These are phyloP conservation scores for Pangasius macronema DNA, from an alignment of 2,797 vertebrate genomes.

Conservation along the genomic window DNA sequence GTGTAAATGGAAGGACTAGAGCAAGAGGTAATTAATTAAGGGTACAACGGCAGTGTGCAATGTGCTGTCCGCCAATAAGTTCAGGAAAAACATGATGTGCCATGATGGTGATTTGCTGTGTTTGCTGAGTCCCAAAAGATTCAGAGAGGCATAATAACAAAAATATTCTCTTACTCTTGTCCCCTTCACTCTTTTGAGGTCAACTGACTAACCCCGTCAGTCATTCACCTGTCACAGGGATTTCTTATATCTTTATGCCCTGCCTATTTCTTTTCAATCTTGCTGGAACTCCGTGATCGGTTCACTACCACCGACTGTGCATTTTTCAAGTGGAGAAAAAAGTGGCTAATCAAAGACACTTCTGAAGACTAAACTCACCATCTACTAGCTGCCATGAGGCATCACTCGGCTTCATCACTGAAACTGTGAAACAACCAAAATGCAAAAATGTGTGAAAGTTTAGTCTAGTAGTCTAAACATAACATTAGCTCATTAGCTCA, in stretches of 20 bases:
- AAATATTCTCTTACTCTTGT: neutral
- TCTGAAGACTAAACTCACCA: neutral
- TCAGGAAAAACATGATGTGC: neutral
- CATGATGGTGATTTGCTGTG: neutral
- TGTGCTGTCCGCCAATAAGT: neutral
- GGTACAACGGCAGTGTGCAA: neutral
- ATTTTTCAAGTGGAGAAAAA: constrained; percentile 1
- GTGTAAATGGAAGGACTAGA: constrained; percentile 14
- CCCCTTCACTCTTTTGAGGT: constrained; percentile 31
- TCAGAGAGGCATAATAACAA: neutral
- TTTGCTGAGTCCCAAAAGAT: no score
- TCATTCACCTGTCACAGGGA: constrained; percentile 29
- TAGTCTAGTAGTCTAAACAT: neutral
- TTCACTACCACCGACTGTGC: neutral
- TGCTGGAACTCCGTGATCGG: neutral
- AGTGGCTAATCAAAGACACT: neutral
- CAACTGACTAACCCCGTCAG: constrained; percentile 39
- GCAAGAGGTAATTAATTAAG: neutral
- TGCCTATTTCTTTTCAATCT: neutral
- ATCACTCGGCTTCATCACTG: neutral
- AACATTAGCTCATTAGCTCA: neutral
- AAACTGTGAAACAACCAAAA: neutral
- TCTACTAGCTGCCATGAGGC: neutral
- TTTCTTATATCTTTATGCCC: neutral
- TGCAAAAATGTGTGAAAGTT: neutral